Evolutionary conservation across 2,797 vertebrate species (phyloP).

Genomic region (Simalia tracyae): DNA sequence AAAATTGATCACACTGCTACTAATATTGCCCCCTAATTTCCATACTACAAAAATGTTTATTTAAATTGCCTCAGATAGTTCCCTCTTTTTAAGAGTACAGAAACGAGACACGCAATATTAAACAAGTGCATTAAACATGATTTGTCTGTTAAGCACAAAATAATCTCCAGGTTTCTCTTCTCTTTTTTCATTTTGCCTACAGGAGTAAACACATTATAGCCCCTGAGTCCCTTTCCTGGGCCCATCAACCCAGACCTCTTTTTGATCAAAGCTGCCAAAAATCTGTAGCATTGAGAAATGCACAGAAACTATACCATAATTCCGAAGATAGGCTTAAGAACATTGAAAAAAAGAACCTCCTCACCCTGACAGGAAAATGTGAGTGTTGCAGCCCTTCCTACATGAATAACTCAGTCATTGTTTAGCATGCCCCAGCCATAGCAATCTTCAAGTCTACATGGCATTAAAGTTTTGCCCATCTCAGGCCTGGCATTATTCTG

Average conservation of each 20-base stretch:
- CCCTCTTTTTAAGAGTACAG: background rate
- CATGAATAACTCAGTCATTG: background rate
- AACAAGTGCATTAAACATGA: background rate
- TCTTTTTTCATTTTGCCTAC: background rate
- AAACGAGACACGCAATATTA: background rate
- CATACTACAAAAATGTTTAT: slow-evolving; percentile 24
- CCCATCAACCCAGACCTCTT: background rate
- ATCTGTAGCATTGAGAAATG: background rate
- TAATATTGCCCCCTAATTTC: slow-evolving; percentile 6
- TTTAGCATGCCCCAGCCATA: background rate
- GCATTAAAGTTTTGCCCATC: too few relatives aligned
- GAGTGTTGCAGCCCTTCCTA: background rate
- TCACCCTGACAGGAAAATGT: background rate
- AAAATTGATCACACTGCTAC: slow-evolving; percentile 37
- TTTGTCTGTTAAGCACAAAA: background rate
- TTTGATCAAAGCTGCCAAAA: background rate
- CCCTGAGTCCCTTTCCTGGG: background rate
- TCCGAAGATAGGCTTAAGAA: background rate
- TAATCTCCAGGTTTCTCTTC: background rate
- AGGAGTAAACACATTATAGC: background rate
- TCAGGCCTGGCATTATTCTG: background rate
- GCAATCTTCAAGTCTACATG: too few relatives aligned
- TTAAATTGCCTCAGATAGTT: slow-evolving; percentile 16
- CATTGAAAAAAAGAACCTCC: background rate
- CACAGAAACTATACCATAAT: background rate